phyloP scores from a whole-genome alignment of 1,140 invertebrate species.

The Solenopsis invicta region DNA sequence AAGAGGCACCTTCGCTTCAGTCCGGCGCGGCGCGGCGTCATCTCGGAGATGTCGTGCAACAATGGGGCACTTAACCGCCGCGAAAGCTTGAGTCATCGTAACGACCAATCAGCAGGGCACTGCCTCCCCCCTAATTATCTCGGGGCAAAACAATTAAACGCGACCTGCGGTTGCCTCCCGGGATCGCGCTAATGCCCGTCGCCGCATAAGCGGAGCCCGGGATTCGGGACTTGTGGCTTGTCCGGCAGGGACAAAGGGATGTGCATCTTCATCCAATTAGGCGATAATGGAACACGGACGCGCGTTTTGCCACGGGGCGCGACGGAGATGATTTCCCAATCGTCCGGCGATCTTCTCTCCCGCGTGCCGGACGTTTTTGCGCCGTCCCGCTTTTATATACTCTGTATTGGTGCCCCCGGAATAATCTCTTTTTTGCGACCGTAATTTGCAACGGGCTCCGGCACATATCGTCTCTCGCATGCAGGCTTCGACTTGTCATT shows the following conservation, averaged over 20 bases:
- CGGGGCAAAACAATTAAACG: conserved; percentile 83
- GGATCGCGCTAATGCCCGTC: conserved; percentile 68
- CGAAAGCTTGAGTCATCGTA: conserved; percentile 82
- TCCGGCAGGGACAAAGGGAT: conserved; percentile 77
- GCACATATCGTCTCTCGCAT: conserved; percentile 5
- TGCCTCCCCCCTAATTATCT: conserved; percentile 78
- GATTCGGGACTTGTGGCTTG: conserved; percentile 64
- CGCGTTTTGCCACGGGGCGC: conserved; percentile 73
- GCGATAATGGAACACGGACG: conserved; percentile 78
- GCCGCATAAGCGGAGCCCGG: conserved; percentile 51
- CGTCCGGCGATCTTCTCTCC: conserved; percentile 46
- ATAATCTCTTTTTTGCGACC: conserved; percentile 39
- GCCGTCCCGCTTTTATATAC: conserved; percentile 30
- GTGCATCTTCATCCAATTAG: conserved; percentile 84
- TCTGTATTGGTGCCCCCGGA: conserved; percentile 17
- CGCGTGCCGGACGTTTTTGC: conserved; percentile 56
- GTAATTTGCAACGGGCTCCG: conserved; percentile 43
- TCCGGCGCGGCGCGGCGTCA: conserved; percentile 49
- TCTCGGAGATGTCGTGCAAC: conserved; percentile 76
- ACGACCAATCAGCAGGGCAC: conserved; percentile 75
- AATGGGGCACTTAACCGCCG: conserved; percentile 83
- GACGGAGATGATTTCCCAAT: conserved; percentile 64
- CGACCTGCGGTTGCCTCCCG: conserved; percentile 70
- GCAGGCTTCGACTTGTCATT: conserved; percentile 33
- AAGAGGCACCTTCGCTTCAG: conserved; percentile 72